phyloP scores from a whole-genome alignment of 2,797 vertebrate species.

The Sciurus vulgaris region DNA sequence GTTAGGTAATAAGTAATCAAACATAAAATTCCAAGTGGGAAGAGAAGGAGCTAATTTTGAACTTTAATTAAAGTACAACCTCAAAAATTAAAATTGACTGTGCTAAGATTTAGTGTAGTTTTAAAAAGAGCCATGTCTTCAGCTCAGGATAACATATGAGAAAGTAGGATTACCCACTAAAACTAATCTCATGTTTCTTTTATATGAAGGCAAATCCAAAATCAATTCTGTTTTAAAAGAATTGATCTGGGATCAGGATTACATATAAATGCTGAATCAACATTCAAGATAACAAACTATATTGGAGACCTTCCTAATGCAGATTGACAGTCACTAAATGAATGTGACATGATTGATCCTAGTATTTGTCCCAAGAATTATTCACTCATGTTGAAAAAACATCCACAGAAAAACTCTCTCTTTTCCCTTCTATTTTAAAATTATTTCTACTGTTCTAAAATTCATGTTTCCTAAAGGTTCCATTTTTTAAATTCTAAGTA shows the following conservation, averaged over 20 bases:
- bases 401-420: neutral
- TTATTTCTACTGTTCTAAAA: neutral
- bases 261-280: slow-evolving; percentile 54
- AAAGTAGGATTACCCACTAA: slow-evolving; percentile 49
- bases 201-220: slow-evolving; percentile 71
- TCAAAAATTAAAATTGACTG: slow-evolving; percentile 19
- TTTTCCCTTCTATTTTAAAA: neutral
- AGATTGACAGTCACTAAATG: slow-evolving; percentile 61
- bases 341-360: slow-evolving; percentile 14
- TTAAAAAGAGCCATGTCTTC: neutral
- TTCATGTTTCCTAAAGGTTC: neutral
- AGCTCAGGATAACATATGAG: neutral
- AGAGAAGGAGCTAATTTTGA: neutral
- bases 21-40: neutral
- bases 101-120: neutral
- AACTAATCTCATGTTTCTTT: slow-evolving; percentile 70
- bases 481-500: neutral
- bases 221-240: slow-evolving; percentile 71
- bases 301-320: slow-evolving; percentile 46
- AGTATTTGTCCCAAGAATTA: slow-evolving; percentile 21
- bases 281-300: slow-evolving; percentile 68
- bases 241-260: slow-evolving; percentile 56
- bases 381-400: neutral
- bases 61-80: slow-evolving; percentile 33
- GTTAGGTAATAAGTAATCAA: neutral